Evolutionary conservation across 1,140 invertebrate species (phyloP), one percentile per base, ranked within the genome.

Genomic region (Drosophila chauvacae): DNA sequence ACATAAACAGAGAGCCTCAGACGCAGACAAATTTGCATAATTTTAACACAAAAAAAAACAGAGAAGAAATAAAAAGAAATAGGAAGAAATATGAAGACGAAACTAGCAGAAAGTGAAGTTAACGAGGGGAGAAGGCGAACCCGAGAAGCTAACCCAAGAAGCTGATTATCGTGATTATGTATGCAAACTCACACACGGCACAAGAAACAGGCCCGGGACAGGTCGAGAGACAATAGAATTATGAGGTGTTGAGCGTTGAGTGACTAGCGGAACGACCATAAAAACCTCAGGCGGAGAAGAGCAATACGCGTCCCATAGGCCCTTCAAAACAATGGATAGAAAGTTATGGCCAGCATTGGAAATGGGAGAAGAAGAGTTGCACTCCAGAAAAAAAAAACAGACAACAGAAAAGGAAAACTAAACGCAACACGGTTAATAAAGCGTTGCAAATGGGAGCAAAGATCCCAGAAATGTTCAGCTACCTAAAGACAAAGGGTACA

Each of bases 141-240:
- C 70, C 81, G 77, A 88, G 81, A 37, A 37, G 35, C 35, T 13
- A 59, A 59, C 53, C 71, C 81, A 80, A 90, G 81, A 81, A 72
- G 60, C 80, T 90, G 84, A 84, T 88, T 90, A 88, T 79, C 63
- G 42, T 90, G 65, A 88, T 90, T 88, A 84, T 90, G 85, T 81
- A 90, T 90, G 85, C 81, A 86, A 51, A 83, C 60, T 69, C 74
- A 81, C 68, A 80, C 56, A 66, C 63, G 61, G 50, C 62, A 45
- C 20, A 26, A 59, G 47, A 68, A 42, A 41, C 48, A 47, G 18
- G 61, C 42, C 5, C 42, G 45, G 42, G 53, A 77, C 64, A 77
- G 84, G 72, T 78, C 80, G 81, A 81, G 84, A 90, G 81, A 88
- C 85, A 88, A 88, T 88, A 81, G 85, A 88, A 88, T 88, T 88